phyloP scores from a whole-genome alignment of 2,113 vertebrate genomes.

The Nicator chloris region DNA sequence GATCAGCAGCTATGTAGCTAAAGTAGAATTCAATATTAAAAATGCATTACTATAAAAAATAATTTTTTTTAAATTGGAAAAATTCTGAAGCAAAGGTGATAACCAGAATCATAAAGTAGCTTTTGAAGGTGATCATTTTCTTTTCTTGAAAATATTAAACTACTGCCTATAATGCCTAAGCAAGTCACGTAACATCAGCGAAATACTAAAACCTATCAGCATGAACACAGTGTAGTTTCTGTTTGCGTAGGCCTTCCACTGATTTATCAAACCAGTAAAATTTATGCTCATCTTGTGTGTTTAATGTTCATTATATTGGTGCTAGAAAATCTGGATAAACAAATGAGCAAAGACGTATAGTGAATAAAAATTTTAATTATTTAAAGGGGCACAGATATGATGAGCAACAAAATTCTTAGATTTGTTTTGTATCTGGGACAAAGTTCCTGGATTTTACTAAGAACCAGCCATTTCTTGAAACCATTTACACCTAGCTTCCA shows the following conservation, averaged over 20 bases:
- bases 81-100: neutral
- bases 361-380: neutral
- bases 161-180: neutral
- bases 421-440: neutral
- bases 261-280: neutral
- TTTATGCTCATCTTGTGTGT: accelerated
- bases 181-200: neutral
- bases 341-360: neutral
- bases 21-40: neutral
- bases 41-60: neutral
- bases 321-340: neutral
- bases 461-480: neutral
- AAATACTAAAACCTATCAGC: neutral
- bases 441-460: neutral
- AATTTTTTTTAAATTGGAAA: neutral
- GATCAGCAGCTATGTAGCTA: neutral
- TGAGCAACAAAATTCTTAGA: neutral
- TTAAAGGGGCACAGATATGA: neutral
- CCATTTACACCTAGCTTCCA: neutral
- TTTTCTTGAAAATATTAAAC: neutral
- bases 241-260: neutral
- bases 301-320: neutral
- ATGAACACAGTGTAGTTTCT: neutral
- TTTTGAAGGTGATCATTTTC: neutral
- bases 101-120: neutral